Conservation (phyloP, 2,797 vertebrate species). For the Helarctos malayanus region DNA sequence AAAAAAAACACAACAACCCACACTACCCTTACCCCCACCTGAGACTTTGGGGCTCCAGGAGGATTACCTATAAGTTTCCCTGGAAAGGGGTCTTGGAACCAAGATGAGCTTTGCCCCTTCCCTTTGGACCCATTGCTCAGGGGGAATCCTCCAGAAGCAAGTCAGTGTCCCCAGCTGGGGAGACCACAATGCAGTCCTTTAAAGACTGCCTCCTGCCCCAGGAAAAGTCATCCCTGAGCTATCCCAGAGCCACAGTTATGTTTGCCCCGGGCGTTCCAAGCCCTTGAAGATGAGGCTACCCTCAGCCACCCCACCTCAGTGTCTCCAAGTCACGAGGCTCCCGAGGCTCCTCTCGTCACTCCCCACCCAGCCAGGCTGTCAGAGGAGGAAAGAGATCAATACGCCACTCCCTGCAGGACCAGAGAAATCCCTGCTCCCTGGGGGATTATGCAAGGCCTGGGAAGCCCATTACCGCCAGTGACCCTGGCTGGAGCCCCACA, state of each 20-base stretch:
- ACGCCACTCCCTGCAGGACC: background rate
- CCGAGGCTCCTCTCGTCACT: background rate
- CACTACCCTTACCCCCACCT: background rate
- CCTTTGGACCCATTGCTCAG: background rate
- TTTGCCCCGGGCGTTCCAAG: background rate
- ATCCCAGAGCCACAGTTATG: background rate
- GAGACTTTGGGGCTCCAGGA: constrained; percentile 55
- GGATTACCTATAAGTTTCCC: background rate
- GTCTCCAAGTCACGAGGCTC: background rate
- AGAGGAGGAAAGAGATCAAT: constrained; percentile 35
- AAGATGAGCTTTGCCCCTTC: background rate
- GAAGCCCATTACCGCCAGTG: background rate
- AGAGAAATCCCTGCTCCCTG: background rate
- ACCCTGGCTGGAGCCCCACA: background rate
- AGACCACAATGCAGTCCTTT: background rate
- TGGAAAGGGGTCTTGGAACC: background rate
- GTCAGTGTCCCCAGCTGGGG: background rate
- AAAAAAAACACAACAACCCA: background rate
- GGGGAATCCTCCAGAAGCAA: background rate
- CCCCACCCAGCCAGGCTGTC: background rate
- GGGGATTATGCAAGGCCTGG: background rate
- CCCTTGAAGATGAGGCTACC: background rate
- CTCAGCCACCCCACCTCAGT: background rate
- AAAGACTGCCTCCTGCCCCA: background rate
- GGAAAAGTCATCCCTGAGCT: background rate